Percentiles rank a stretch among this genome's conserved stretches.
These are phyloP conservation scores for Diphyllodes magnificus DNA, from an alignment of 2,113 vertebrate species.

Conservation along the genomic window DNA sequence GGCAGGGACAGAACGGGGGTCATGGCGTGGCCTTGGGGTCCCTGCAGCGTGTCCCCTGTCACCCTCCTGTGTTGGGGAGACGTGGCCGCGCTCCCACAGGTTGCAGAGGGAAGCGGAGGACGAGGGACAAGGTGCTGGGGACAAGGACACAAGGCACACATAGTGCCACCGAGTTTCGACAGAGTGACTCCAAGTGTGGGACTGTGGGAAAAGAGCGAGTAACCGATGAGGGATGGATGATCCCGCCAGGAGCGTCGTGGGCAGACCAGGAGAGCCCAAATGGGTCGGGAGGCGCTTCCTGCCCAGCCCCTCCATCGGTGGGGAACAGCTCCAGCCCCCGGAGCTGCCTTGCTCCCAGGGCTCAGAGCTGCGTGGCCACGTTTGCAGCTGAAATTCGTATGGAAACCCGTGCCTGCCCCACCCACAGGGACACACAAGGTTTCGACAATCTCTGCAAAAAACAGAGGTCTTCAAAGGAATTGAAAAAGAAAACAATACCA, in stretches of 20 bases:
- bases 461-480: not conserved
- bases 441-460: not conserved
- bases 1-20: not conserved
- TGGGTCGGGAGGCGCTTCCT: not conserved
- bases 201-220: not conserved
- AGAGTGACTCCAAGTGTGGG: not conserved
- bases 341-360: not conserved
- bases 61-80: too few species aligned
- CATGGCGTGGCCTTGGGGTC: rapidly evolving
- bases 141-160: rapidly evolving
- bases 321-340: not conserved
- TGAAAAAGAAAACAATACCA: not conserved
- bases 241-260: rapidly evolving
- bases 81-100: rapidly evolving
- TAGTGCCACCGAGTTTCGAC: rapidly evolving
- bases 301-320: not conserved
- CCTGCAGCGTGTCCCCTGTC: rapidly evolving
- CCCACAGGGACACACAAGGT: not conserved
- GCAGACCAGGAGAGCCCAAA: not conserved
- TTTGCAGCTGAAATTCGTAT: not conserved
- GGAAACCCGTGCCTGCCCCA: not conserved
- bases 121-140: not conserved
- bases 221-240: not conserved
- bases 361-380: not conserved
- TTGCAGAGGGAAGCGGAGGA: not conserved